Conservation (phyloP, 2,113 vertebrate genomes). For the Dryoscopus gambensis region DNA sequence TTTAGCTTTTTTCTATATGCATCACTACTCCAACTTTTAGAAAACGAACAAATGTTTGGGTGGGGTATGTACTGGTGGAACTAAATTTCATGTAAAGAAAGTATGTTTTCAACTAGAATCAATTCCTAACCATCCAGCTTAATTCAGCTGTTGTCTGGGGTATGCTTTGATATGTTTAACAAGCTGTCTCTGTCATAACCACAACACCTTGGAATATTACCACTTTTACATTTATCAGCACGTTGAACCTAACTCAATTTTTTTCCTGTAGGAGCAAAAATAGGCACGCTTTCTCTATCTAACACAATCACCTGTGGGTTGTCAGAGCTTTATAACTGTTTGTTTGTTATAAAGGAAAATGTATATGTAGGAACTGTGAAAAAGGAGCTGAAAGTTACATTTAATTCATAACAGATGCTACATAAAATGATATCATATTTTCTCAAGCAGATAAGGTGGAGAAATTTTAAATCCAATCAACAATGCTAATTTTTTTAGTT, state of each 20-base stretch:
- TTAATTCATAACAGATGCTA: not conserved
- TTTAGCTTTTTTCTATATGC: not conserved
- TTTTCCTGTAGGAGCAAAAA: not conserved
- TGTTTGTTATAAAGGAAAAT: not conserved
- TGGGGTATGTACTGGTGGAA: not conserved
- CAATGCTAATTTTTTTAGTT: not conserved
- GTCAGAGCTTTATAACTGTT: not conserved
- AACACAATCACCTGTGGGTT: not conserved
- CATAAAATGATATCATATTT: not conserved
- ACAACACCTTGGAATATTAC: not conserved
- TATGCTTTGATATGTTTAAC: constrained; percentile 20
- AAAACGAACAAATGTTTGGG: not conserved
- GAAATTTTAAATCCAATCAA: not conserved
- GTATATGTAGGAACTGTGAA: not conserved
- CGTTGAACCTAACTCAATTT: not conserved
- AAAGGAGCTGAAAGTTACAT: not conserved
- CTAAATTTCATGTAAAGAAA: not conserved
- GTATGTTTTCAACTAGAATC: not conserved
- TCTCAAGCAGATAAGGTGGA: not conserved
- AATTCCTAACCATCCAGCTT: not conserved
- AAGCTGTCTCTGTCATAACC: not conserved
- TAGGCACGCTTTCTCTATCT: not conserved
- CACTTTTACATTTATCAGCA: constrained; percentile 12
- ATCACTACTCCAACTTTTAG: not conserved
- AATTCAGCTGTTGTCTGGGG: not conserved